phyloP scores from a whole-genome alignment of 2,797 vertebrate species.

The Mus minutoides region DNA sequence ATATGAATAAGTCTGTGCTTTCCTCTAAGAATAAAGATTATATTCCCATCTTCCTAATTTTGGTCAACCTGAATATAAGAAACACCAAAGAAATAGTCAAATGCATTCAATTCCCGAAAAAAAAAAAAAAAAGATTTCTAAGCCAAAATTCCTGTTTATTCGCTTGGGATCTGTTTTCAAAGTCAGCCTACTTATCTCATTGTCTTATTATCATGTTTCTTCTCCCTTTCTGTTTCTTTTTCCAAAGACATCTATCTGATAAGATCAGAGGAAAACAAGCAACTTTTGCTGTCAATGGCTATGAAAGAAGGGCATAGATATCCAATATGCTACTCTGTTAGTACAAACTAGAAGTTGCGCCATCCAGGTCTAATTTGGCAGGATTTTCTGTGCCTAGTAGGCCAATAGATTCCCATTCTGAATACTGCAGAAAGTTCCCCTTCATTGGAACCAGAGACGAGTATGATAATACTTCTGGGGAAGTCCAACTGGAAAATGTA shows the following conservation, averaged over 20 bases:
- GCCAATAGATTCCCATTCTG: constrained; percentile 69
- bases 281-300: constrained; percentile 68
- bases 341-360: constrained; percentile 51
- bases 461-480: constrained; percentile 69
- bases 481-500: constrained; percentile 75
- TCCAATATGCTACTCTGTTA: constrained; percentile 26
- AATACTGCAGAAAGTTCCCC: constrained; percentile 66
- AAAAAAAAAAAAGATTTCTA: constrained; percentile 3
- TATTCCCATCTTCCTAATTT: constrained; percentile 55
- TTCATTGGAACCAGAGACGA: constrained; percentile 69
- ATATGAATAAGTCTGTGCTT: background rate
- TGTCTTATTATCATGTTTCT: constrained; percentile 68
- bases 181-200: constrained; percentile 63
- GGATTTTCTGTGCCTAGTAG: constrained; percentile 53
- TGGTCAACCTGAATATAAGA: background rate
- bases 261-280: constrained; percentile 72
- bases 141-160: constrained; percentile 62
- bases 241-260: constrained; percentile 64
- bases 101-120: constrained; percentile 50
- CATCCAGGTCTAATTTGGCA: constrained; percentile 74
- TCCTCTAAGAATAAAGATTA: background rate
- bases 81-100: constrained; percentile 10
- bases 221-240: constrained; percentile 41
- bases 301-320: constrained; percentile 68
- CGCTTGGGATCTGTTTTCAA: constrained; percentile 63